Evolutionary conservation across 2,888 invertebrate genomes (phyloP).

Genomic region (Saturnia japonica): DNA sequence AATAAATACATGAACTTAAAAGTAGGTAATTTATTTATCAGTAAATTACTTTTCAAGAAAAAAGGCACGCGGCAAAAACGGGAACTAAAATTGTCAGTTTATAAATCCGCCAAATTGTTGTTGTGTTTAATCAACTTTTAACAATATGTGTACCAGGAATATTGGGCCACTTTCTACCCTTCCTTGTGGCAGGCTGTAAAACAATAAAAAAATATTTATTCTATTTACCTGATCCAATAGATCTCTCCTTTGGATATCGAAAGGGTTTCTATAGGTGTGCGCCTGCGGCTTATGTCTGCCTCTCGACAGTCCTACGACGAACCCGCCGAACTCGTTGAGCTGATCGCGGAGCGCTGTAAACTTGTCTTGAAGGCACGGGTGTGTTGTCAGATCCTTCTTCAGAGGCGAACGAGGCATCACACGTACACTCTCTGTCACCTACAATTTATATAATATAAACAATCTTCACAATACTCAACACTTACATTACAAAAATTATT

Average conservation of each 20-base stretch:
- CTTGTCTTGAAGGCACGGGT: constrained; percentile 91
- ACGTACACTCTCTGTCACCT: constrained; percentile 88
- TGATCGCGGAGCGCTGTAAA: constrained; percentile 92
- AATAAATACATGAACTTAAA: no score
- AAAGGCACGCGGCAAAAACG: no score
- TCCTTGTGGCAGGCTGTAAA: no score
- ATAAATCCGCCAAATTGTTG: no score
- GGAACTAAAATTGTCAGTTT: no score
- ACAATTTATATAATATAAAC: constrained; percentile 40
- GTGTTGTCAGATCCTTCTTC: constrained; percentile 90
- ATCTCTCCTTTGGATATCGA: constrained; percentile 94
- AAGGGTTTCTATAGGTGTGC: constrained; percentile 94
- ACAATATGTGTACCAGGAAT: no score
- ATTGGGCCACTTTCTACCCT: no score
- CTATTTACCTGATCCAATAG: constrained; percentile 90
- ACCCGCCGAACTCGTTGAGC: constrained; percentile 92
- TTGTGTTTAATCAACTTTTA: no score
- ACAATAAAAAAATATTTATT: no score
- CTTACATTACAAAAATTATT: no score
- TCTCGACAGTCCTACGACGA: constrained; percentile 87
- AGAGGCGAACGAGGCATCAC: constrained; percentile 87
- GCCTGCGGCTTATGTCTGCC: constrained; percentile 77
- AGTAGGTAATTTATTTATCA: no score
- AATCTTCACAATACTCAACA: not conserved
- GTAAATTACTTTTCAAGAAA: no score